These are phyloP conservation scores for Andrena minutula DNA, from an alignment of 2,888 invertebrate genomes.

Conservation along the genomic window DNA sequence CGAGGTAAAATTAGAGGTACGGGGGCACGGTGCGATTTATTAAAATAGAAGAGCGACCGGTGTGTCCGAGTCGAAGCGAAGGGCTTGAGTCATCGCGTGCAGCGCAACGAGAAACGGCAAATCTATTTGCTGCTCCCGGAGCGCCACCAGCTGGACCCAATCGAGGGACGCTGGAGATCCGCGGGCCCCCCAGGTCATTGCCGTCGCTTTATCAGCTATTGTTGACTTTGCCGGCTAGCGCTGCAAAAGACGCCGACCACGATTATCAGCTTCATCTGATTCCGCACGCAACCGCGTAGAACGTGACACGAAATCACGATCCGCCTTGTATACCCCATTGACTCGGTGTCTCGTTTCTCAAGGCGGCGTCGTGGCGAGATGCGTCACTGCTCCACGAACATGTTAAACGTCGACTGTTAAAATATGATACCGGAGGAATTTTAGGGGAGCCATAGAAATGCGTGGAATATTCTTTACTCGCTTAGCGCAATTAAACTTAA, in stretches of 20 bases:
- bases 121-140: slow-evolving; percentile 54
- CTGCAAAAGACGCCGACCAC: slow-evolving; percentile 33
- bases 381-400: background rate
- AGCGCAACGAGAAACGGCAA: slow-evolving; percentile 36
- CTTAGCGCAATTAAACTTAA: background rate
- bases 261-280: slow-evolving; percentile 57
- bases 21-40: slow-evolving; percentile 45
- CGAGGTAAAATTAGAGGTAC: slow-evolving; percentile 62
- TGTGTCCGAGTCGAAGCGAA: slow-evolving; percentile 16
- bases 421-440: background rate
- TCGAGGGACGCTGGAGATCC: slow-evolving; percentile 44
- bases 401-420: too few relatives aligned
- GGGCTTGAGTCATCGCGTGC: slow-evolving; percentile 42
- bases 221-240: slow-evolving; percentile 57
- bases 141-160: slow-evolving; percentile 62
- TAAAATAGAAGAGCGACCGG: slow-evolving; percentile 59
- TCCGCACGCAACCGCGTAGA: slow-evolving; percentile 35
- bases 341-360: slow-evolving; percentile 6
- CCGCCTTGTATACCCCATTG: background rate
- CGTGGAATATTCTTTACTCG: background rate
- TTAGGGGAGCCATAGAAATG: background rate
- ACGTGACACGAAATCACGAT: slow-evolving; percentile 46
- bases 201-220: slow-evolving; percentile 52
- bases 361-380: background rate
- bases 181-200: slow-evolving; percentile 62